phyloP scores from a whole-genome alignment of 1,140 invertebrate genomes.

The Euura saliciscinereae region DNA sequence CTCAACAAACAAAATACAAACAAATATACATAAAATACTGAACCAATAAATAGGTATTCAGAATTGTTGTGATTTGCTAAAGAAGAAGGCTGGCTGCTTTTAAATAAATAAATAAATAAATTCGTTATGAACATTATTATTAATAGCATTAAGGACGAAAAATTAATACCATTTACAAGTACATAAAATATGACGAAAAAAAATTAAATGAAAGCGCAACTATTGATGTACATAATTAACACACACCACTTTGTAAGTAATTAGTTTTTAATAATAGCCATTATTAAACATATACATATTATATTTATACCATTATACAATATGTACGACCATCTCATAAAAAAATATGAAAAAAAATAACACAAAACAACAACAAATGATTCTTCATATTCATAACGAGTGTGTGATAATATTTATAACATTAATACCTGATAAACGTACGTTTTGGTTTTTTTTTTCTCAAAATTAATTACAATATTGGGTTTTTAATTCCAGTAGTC shows the following conservation, averaged over 20 bases:
- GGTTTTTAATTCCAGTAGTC: neutral
- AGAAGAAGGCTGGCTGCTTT: neutral
- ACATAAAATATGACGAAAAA: too few species aligned
- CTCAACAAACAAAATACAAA: neutral
- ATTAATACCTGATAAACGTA: conserved; percentile 22
- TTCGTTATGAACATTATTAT: conserved; percentile 29
- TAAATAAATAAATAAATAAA: conserved; percentile 28
- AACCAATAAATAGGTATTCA: too few species aligned
- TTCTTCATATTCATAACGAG: conserved; percentile 52
- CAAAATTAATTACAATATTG: neutral
- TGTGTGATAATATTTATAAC: conserved; percentile 62
- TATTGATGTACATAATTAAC: conserved; percentile 7
- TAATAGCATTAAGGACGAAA: neutral
- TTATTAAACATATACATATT: conserved; percentile 19
- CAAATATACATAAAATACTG: neutral
- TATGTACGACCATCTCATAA: conserved; percentile 49
- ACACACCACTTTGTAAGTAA: neutral
- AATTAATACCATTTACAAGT: neutral
- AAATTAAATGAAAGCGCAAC: neutral
- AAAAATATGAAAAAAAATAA: neutral
- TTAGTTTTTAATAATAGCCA: conserved; percentile 5
- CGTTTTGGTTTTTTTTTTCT: neutral
- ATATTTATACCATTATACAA: conserved; percentile 48
- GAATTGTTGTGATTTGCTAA: neutral
- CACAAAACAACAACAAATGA: neutral